Evolutionary conservation across 2,888 invertebrate species (phyloP).

Genomic region (Helicoverpa assulta): DNA sequence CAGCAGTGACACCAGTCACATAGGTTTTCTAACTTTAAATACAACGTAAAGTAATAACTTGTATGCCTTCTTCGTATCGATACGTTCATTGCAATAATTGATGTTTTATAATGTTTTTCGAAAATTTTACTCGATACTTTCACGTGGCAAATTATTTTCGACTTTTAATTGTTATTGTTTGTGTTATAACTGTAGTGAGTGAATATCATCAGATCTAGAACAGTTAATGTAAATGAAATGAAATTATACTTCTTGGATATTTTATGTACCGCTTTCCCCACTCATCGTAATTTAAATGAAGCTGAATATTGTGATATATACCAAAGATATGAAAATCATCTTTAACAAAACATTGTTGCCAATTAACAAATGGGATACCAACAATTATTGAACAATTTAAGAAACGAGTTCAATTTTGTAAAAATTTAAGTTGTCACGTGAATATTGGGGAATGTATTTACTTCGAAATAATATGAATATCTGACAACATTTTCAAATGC

Average conservation of each 20-base stretch:
- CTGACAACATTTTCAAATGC: constrained; percentile 43
- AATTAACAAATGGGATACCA: constrained; percentile 30
- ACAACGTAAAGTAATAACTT: constrained; percentile 66
- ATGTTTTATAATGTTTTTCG: constrained; percentile 57
- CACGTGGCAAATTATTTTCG: constrained; percentile 58
- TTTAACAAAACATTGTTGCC: constrained; percentile 39
- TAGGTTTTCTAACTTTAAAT: constrained; percentile 51
- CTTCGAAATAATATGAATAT: constrained; percentile 50
- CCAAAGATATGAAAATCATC: constrained; percentile 58
- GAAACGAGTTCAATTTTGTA: constrained; percentile 30
- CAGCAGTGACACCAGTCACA: constrained; percentile 34
- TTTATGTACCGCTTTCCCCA: constrained; percentile 10
- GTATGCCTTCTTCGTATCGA: constrained; percentile 64
- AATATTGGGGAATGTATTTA: constrained; percentile 52
- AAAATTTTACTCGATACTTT: constrained; percentile 53
- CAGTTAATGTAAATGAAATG: constrained; percentile 9
- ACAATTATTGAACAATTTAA: constrained; percentile 18
- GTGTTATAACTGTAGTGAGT: constrained; percentile 49
- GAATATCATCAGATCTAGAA: constrained; percentile 36
- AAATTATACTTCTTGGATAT: constrained; percentile 26
- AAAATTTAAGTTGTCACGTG: constrained; percentile 58
- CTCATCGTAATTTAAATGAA: constrained; percentile 33
- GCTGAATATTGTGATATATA: constrained; percentile 52
- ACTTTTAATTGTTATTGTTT: constrained; percentile 51
- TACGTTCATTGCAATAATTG: constrained; percentile 64